Evolutionary conservation across 2,113 vertebrate species (phyloP), one percentile per base, ranked within the genome.

Genomic region (Alectura lathami): DNA sequence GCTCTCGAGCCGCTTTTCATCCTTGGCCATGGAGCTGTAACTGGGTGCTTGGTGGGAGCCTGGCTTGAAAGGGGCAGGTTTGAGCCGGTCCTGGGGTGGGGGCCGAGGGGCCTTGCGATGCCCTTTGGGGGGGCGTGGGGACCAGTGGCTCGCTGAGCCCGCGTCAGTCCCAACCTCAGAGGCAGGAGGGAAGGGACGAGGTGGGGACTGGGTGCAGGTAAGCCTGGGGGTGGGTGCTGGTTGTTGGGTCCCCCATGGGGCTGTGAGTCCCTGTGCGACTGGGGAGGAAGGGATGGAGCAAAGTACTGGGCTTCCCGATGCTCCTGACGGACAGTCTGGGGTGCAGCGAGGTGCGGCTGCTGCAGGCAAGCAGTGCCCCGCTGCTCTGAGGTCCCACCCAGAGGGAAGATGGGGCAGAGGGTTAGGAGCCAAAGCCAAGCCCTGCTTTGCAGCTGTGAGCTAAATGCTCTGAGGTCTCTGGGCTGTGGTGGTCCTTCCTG

Each of bases 361-460:
- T 6, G 62, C 57, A 23, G 64, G 22, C 8, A 40, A 27, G 40
- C 22, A 6, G 34, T 1, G 0, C 9, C 21, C 34, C 2, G 0
- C 22, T 22, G 51, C 57, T 36, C 57, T 11, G 50, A 40, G 38
- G 50, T 26, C 6, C 17, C 26, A 1, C 68, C 16, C 29, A 13
- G 60, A 8, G 76, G 72, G 89, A 95, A 89, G 89, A 92, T 74
- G 96, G 93, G 92, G 88, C 82, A 62, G 45, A 3, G 18, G 36
- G 3, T 42, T 1, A 5, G 21, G 17, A 0, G 3, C 36, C 62
- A 22, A 78, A 32, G 12, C 21, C 66, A 26, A 26, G 17, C 22
- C 45, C 23, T 36, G 0, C n/a, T 43, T 51, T 13, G n/a, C 23
- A 45, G 0, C 9, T 15, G 0, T 3, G 13, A 60, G 24, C 30